These are phyloP conservation scores for Gymnoscopelus microlampas DNA, from an alignment of 2,797 vertebrate species.

Conservation along the genomic window DNA sequence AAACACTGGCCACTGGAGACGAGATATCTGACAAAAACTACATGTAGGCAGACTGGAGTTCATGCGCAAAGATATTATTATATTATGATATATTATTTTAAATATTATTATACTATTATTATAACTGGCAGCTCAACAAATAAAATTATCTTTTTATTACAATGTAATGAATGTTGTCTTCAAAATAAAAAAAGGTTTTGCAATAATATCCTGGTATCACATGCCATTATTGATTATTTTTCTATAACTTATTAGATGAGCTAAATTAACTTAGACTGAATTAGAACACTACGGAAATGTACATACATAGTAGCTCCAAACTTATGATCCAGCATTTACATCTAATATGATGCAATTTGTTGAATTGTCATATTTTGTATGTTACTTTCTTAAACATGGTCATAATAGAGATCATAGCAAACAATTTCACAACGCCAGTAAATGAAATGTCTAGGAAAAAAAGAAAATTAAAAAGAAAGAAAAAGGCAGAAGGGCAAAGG, in stretches of 20 bases:
- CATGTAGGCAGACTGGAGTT: slow-evolving; percentile 22
- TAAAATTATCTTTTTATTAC: slow-evolving; percentile 55
- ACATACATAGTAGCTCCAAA: slow-evolving; percentile 13
- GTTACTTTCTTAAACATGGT: slow-evolving; percentile 13
- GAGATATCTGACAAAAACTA: slow-evolving; percentile 21
- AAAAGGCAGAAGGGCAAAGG: neutral
- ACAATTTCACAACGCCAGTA: slow-evolving; percentile 17
- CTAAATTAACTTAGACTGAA: slow-evolving; percentile 8
- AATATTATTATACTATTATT: too few species aligned
- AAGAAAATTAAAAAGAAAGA: slow-evolving; percentile 36
- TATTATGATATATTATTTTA: slow-evolving; percentile 1
- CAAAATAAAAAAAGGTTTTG: slow-evolving; percentile 33
- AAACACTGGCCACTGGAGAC: slow-evolving; percentile 21
- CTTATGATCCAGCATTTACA: slow-evolving; percentile 1
- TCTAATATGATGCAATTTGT: slow-evolving; percentile 16
- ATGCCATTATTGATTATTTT: neutral
- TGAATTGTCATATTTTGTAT: neutral
- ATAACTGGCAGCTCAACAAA: slow-evolving; percentile 59
- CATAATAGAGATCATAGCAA: slow-evolving; percentile 26
- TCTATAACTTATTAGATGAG: neutral
- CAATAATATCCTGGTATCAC: neutral
- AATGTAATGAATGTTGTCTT: slow-evolving; percentile 44
- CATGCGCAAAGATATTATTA: slow-evolving; percentile 28
- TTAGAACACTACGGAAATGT: slow-evolving; percentile 12
- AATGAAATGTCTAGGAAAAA: slow-evolving; percentile 28